These are phyloP conservation scores for Sardina pilchardus DNA, from an alignment of 2,113 vertebrate genomes.

Conservation along the genomic window DNA sequence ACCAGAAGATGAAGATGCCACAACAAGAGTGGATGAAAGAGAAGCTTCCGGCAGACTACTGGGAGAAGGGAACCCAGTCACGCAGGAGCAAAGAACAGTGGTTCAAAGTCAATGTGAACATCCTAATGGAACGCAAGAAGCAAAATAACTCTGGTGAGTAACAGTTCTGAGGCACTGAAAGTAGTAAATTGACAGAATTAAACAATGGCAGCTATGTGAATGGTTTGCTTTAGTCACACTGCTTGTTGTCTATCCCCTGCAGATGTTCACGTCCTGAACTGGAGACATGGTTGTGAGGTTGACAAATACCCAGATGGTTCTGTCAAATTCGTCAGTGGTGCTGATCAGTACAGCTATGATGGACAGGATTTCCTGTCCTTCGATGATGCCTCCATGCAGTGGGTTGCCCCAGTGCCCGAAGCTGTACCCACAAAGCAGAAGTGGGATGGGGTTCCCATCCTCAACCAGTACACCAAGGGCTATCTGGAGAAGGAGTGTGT, in stretches of 20 bases:
- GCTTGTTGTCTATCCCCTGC: neutral
- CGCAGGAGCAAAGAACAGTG: constrained; percentile 46
- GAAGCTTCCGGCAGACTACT: constrained; percentile 37
- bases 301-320: neutral
- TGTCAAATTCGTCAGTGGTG: neutral
- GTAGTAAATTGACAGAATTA: neutral
- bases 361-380: constrained; percentile 40
- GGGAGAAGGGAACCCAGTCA: constrained; percentile 47
- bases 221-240: neutral
- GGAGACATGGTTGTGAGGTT: constrained; percentile 36
- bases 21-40: constrained; percentile 31
- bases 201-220: neutral
- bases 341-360: constrained; percentile 38
- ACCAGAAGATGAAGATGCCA: neutral
- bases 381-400: constrained; percentile 23
- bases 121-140: constrained; percentile 45
- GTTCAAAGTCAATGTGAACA: constrained; percentile 53
- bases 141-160: constrained; percentile 28
- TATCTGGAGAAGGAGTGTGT: constrained; percentile 44
- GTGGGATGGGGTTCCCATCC: constrained; percentile 35
- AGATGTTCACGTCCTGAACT: constrained; percentile 44
- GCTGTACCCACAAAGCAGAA: constrained; percentile 32
- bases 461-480: constrained; percentile 46
- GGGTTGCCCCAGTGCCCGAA: constrained; percentile 10
- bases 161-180: too few relatives aligned